phyloP scores from a whole-genome alignment of 2,888 invertebrate genomes.

The Cephus runcator region DNA sequence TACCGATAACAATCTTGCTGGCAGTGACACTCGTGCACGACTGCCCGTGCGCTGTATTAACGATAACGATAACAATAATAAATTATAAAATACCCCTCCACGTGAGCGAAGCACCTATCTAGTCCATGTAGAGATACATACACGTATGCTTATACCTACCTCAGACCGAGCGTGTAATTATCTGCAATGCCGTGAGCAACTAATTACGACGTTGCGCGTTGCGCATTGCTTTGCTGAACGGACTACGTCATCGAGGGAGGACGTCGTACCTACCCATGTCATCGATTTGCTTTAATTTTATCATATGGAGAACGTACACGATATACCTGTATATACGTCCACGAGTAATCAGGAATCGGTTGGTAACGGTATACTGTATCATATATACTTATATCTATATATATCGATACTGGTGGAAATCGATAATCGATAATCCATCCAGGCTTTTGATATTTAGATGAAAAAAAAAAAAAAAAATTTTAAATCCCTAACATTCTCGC shows the following conservation, averaged over 20 bases:
- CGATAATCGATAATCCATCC: background rate
- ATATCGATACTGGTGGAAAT: background rate
- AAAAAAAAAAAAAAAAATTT: background rate
- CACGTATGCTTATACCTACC: background rate
- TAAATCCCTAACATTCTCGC: background rate
- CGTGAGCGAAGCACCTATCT: background rate
- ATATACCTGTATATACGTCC: background rate
- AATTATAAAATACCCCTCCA: slow-evolving; percentile 7
- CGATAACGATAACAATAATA: slow-evolving; percentile 28
- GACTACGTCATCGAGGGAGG: background rate
- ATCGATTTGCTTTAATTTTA: background rate
- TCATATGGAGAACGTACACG: background rate
- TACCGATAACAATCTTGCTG: background rate
- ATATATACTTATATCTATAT: background rate
- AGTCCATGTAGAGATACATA: background rate
- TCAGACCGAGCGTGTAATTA: slow-evolving; percentile 24
- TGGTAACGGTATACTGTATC: background rate
- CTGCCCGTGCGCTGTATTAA: background rate
- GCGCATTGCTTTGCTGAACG: background rate
- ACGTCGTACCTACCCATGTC: background rate
- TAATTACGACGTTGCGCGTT: slow-evolving; percentile 25
- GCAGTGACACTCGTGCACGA: background rate
- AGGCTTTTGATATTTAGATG: background rate
- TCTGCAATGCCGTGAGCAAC: slow-evolving; percentile 16
- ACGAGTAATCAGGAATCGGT: background rate